Conservation (phyloP, 2,113 vertebrate genomes). For the Amblyopsis rosae region DNA sequence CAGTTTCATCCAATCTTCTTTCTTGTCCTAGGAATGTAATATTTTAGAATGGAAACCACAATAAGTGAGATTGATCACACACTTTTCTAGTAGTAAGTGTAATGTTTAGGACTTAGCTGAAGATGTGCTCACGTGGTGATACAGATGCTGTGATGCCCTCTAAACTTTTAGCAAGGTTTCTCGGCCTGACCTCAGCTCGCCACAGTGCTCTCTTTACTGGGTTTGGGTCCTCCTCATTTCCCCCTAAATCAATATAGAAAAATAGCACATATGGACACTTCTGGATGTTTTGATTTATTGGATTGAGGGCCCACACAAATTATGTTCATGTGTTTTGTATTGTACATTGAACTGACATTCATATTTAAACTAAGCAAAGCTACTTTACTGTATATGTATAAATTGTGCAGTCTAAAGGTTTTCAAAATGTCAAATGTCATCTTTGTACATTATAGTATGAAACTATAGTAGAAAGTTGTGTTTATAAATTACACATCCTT, state of each 20-base stretch:
- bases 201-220: slow-evolving; percentile 84
- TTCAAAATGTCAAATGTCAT: no score
- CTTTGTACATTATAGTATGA: no score
- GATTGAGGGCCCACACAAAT: no score
- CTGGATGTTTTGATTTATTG: no score
- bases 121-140: slow-evolving; percentile 84
- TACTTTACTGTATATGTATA: no score
- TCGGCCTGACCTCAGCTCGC: slow-evolving; percentile 82
- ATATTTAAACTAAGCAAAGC: no score
- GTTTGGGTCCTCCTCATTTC: slow-evolving; percentile 68
- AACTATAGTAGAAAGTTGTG: no score
- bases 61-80: neutral
- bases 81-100: neutral
- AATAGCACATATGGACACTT: neutral
- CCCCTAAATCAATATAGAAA: slow-evolving; percentile 27
- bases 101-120: neutral
- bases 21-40: slow-evolving; percentile 31
- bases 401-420: no score
- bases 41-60: neutral
- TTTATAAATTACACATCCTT: no score
- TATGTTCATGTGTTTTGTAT: no score
- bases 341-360: no score
- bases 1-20: slow-evolving; percentile 52
- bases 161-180: slow-evolving; percentile 88
- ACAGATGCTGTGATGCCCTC: slow-evolving; percentile 84